Conservation (phyloP, 2,797 vertebrate species). For the Tauraco hartlaubi region DNA sequence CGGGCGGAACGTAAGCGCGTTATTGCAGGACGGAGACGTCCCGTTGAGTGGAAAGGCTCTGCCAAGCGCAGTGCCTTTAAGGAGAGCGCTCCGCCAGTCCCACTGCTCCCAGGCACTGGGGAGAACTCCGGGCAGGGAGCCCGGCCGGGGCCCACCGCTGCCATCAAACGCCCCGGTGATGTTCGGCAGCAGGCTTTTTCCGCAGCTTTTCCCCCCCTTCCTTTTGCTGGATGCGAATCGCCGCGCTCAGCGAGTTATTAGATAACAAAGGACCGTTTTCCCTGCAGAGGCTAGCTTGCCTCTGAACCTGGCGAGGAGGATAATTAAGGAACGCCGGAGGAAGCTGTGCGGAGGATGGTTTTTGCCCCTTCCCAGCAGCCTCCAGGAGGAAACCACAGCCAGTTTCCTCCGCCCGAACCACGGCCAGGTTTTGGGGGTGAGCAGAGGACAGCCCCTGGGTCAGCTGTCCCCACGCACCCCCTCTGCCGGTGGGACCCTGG, state of each 20-base stretch:
- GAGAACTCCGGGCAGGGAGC: background rate
- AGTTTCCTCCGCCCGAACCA: background rate
- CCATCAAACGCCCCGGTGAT: background rate
- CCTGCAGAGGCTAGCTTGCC: background rate
- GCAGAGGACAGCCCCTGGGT: background rate
- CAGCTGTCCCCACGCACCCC: background rate
- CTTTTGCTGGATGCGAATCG: background rate
- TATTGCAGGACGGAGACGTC: conserved; percentile 3
- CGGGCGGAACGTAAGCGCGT: background rate
- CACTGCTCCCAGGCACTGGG: background rate
- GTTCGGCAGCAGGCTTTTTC: background rate
- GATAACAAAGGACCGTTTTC: conserved; percentile 49
- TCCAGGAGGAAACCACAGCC: background rate
- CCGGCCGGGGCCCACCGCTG: background rate
- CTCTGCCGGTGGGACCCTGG: accelerated
- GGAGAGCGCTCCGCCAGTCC: background rate
- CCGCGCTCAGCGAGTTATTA: background rate
- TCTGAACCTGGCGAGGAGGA: background rate
- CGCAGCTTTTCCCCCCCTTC: background rate
- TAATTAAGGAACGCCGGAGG: background rate
- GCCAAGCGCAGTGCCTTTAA: background rate
- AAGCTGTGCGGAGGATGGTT: background rate
- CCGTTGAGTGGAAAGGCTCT: background rate
- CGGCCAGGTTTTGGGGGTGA: background rate
- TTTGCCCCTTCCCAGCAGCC: background rate